These are phyloP conservation scores for Astur gentilis DNA, from an alignment of 2,113 vertebrate species.

Conservation along the genomic window DNA sequence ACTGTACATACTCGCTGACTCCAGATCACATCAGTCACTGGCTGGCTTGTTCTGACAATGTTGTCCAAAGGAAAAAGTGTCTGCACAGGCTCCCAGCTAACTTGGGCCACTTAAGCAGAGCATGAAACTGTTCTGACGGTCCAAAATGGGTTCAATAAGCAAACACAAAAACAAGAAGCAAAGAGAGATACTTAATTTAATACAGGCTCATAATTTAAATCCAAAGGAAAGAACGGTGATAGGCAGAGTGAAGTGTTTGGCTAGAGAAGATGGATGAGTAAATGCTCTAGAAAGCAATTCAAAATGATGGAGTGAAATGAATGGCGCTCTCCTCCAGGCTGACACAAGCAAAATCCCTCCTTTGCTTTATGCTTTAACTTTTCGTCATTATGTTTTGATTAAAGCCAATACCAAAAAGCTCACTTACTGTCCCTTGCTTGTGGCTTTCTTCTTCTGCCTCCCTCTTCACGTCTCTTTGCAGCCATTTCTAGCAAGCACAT, in stretches of 20 bases:
- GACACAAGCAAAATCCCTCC: conserved; percentile 44
- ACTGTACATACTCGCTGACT: conserved; percentile 63
- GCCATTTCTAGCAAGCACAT: neutral
- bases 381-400: conserved; percentile 20
- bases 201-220: neutral
- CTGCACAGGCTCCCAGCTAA: neutral
- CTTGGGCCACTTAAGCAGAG: neutral
- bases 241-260: conserved; percentile 8
- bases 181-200: neutral
- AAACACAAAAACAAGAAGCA: neutral
- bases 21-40: conserved; percentile 59
- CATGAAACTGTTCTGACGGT: neutral
- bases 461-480: neutral
- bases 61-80: neutral
- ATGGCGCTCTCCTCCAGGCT: conserved; percentile 27
- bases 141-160: neutral
- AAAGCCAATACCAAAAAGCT: conserved; percentile 1
- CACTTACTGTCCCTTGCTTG: neutral
- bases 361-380: neutral
- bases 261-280: conserved; percentile 26
- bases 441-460: neutral
- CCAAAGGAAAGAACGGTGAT: neutral
- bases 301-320: conserved; percentile 31
- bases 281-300: conserved; percentile 11
- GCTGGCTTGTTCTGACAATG: conserved; percentile 46